These are phyloP conservation scores for Cephalopachus bancanus DNA, from an alignment of 2,797 vertebrate genomes.

Conservation along the genomic window DNA sequence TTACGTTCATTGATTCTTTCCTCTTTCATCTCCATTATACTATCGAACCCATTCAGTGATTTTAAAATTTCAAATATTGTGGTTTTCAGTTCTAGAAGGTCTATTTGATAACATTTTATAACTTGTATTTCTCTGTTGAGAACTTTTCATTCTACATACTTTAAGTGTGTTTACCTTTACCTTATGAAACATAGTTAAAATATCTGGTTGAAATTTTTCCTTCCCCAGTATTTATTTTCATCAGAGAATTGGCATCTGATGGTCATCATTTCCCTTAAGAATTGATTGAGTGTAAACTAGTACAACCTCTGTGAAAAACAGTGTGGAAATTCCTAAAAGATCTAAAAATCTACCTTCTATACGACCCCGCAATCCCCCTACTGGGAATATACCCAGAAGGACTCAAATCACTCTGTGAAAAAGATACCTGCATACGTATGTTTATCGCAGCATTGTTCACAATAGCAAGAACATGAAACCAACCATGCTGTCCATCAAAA, in stretches of 20 bases:
- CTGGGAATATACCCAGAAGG: too few species aligned
- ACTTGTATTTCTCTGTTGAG: background rate
- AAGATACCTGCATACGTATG: too few species aligned
- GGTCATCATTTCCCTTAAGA: conserved; percentile 1
- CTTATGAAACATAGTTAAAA: conserved; percentile 11
- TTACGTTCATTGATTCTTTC: background rate
- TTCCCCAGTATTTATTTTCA: background rate
- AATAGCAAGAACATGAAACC: too few species aligned
- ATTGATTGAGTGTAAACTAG: background rate
- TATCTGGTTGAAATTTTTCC: background rate
- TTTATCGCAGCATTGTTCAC: too few species aligned
- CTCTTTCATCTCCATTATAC: background rate
- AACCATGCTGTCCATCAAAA: too few species aligned
- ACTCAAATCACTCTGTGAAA: too few species aligned
- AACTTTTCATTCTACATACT: background rate
- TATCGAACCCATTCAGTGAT: background rate
- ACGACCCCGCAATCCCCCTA: too few species aligned
- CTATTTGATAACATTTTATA: conserved; percentile 28
- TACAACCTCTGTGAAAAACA: too few species aligned
- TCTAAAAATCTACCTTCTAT: too few species aligned
- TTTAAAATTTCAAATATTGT: conserved; percentile 42
- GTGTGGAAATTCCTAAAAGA: too few species aligned
- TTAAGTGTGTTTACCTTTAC: conserved; percentile 9
- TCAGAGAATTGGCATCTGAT: background rate
- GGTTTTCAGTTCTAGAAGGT: conserved; percentile 7